Evolutionary conservation across 2,113 vertebrate genomes (phyloP), one percentile per base, ranked within the genome.

Genomic region (Periophthalmodon schlosseri): DNA sequence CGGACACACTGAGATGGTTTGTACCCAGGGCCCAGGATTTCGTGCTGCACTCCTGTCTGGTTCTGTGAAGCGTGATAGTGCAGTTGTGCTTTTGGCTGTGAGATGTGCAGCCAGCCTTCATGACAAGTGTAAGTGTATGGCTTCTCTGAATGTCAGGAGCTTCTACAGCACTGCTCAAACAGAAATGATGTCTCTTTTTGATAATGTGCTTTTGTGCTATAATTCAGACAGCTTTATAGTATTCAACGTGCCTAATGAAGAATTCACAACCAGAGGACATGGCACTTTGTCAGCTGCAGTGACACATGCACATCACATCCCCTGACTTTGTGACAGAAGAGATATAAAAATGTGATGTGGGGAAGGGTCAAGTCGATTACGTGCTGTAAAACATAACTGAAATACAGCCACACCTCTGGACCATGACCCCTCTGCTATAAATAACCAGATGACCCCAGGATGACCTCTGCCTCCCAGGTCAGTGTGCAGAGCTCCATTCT

Each of bases 41-140:
- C 36, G 36, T 39, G 36, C 36, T 39, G 4, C 36, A 5, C 36
- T 9, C 36, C 8, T 39, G 36, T 72, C 69, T 34, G 61, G 68
- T 58, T 65, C 80, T 81, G 64, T 79, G 79, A 85, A 75, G 82
- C 68, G 79, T 76, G 81, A 81, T 83, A 76, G 70, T 80, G 78
- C 50, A 87, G 78, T 78, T 69, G 71, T 20, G 75, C 78, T 86
- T 52, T 70, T 21, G 79, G 86, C 75, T 72, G 72, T 16, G 8
- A 18, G 66, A 79, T 89, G 86, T 77, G 88, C 85, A 87, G 73
- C 76, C 86, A 87, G 77, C 74, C 73, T 89, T 86, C 82, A 86
- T 83, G 72, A 90, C 85, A 83, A 87, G 54, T 79, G 77, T 73
- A 87, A 70, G 82, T 86, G 21, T 23, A 73, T 86, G 57, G 75